Evolutionary conservation across 2,888 invertebrate species (phyloP).

Genomic region (Stenodera caucasica): DNA sequence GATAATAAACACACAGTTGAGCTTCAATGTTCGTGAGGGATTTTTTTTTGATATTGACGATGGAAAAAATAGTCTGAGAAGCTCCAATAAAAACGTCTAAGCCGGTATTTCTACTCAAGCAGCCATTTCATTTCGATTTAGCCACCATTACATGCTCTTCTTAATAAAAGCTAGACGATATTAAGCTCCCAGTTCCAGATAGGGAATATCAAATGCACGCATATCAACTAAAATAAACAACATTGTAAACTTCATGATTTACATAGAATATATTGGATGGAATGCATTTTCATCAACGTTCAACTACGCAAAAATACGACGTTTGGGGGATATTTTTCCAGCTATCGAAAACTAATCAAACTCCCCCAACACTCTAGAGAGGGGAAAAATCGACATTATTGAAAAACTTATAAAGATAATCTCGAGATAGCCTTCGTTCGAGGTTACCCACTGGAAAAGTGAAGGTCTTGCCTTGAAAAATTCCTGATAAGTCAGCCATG

Average conservation of each 20-base stretch:
- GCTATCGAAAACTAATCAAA: not conserved
- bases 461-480: not conserved
- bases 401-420: not conserved
- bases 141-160: not conserved
- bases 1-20: too few species aligned
- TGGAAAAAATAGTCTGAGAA: constrained; percentile 6
- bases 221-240: not conserved
- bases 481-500: not conserved
- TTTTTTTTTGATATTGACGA: too few species aligned
- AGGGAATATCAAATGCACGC: not conserved
- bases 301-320: not conserved
- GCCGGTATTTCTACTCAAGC: constrained; percentile 19
- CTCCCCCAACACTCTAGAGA: too few species aligned
- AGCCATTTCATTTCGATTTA: constrained; percentile 20
- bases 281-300: not conserved
- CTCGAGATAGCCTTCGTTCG: not conserved
- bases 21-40: not conserved
- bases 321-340: not conserved
- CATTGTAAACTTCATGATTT: not conserved
- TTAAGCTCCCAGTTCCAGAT: not conserved
- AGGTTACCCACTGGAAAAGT: not conserved
- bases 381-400: too few species aligned
- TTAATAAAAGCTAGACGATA: not conserved
- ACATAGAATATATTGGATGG: not conserved
- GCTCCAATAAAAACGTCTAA: constrained; percentile 18